Evolutionary conservation across 2,797 vertebrate genomes (phyloP).

Genomic region (Spinibarbus caldwelli): DNA sequence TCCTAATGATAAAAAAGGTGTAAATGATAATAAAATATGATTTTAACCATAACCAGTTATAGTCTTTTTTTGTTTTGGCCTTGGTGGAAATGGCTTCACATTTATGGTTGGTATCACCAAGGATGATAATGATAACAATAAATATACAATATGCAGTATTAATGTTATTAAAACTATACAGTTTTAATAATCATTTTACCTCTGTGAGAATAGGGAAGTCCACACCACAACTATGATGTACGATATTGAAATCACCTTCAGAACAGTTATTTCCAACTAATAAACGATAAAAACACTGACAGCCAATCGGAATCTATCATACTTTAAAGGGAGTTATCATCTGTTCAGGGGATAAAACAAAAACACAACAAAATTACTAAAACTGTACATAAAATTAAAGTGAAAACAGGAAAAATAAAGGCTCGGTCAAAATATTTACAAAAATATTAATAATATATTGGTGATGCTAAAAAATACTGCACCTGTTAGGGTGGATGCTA

Average conservation of each 20-base stretch:
- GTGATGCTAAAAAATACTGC: no score
- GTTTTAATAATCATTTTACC: not conserved
- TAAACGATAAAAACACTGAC: not conserved
- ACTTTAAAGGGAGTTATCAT: no score
- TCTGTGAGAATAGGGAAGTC: not conserved
- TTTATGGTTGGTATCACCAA: not conserved
- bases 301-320: not conserved
- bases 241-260: not conserved
- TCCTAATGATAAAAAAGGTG: not conserved
- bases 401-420: no score
- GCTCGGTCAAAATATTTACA: no score
- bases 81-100: not conserved
- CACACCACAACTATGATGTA: not conserved
- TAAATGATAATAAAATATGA: slow-evolving; percentile 4
- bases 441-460: no score
- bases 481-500: not conserved
- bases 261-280: not conserved
- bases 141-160: no score
- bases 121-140: no score
- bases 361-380: no score
- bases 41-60: not conserved
- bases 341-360: no score
- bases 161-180: not conserved
- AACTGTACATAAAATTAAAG: no score
- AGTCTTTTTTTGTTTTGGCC: not conserved